A percentile compares a stretch with the other conserved stretches of the same genome.
Conservation (phyloP, 92 coral and sea anemone genomes). For the Siderastrea siderea region DNA sequence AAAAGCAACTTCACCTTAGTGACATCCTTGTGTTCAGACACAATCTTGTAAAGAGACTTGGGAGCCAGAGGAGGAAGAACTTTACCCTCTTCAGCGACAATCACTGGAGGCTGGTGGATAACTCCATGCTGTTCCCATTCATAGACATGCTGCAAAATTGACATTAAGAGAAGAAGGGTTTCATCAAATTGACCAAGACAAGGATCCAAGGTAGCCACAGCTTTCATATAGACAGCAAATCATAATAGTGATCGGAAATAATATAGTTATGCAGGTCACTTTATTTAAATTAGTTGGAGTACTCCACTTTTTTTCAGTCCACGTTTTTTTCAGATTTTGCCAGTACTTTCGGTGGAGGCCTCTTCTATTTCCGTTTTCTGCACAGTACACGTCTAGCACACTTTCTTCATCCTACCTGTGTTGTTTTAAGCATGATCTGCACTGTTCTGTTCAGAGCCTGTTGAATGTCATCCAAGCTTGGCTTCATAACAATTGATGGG, state of each 20-base stretch:
- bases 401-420: conserved; percentile 78
- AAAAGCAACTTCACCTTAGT: conserved; percentile 49
- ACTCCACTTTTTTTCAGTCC: too few species aligned
- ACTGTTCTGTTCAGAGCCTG: conserved; percentile 94
- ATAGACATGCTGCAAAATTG: conserved; percentile 72
- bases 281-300: too few species aligned
- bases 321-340: too few species aligned
- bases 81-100: conserved; percentile 98
- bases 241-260: too few species aligned
- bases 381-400: not conserved
- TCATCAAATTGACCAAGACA: not conserved
- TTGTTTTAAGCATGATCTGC: conserved; percentile 95
- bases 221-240: too few species aligned
- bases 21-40: conserved; percentile 98
- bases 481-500: conserved; percentile 94
- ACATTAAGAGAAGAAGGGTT: not conserved
- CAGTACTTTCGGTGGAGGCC: too few species aligned
- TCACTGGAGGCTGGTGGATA: conserved; percentile 95
- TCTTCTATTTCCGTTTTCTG: too few species aligned
- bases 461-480: conserved; percentile 98
- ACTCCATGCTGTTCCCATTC: conserved; percentile 94
- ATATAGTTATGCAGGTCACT: too few species aligned
- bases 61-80: conserved; percentile 93
- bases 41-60: conserved; percentile 92
- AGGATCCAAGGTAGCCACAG: not conserved